Evolutionary conservation across 2,113 vertebrate genomes (phyloP).

Genomic region (Gambusia holbrooki): DNA sequence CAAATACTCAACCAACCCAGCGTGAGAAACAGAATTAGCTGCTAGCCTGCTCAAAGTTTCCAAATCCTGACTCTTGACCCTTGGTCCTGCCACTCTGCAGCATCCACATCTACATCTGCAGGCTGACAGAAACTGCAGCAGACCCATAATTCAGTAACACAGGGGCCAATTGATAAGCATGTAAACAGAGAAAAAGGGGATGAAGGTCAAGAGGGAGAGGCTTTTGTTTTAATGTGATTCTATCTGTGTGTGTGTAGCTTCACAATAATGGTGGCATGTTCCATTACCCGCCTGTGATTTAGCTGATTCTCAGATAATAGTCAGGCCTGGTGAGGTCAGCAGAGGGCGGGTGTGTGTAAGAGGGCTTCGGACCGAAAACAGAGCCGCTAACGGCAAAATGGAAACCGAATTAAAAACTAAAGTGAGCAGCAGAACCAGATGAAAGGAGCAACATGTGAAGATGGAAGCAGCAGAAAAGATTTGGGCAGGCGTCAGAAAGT

Average conservation of each 20-base stretch:
- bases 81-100: slow-evolving; percentile 11
- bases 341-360: slow-evolving; percentile 51
- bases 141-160: slow-evolving; percentile 53
- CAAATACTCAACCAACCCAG: not conserved
- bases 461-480: slow-evolving; percentile 26
- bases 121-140: slow-evolving; percentile 48
- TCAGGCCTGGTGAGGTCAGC: slow-evolving; percentile 66
- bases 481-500: slow-evolving; percentile 28
- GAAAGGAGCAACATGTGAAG: slow-evolving; percentile 47
- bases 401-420: slow-evolving; percentile 34
- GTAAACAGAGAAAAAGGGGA: slow-evolving; percentile 48
- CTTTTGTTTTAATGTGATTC: slow-evolving; percentile 47
- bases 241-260: slow-evolving; percentile 42
- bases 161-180: slow-evolving; percentile 51
- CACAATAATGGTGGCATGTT: slow-evolving; percentile 66
- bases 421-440: slow-evolving; percentile 25
- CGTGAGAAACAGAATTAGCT: slow-evolving; percentile 7
- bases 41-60: slow-evolving; percentile 37
- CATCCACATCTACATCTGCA: slow-evolving; percentile 21
- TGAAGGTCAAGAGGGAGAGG: slow-evolving; percentile 48
- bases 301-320: slow-evolving; percentile 73
- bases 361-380: slow-evolving; percentile 34
- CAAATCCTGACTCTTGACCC: slow-evolving; percentile 3
- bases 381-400: slow-evolving; percentile 38
- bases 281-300: slow-evolving; percentile 78